These are phyloP conservation scores for Oscheius sp. DNA, from an alignment of 2,888 invertebrate genomes.

Conservation along the genomic window DNA sequence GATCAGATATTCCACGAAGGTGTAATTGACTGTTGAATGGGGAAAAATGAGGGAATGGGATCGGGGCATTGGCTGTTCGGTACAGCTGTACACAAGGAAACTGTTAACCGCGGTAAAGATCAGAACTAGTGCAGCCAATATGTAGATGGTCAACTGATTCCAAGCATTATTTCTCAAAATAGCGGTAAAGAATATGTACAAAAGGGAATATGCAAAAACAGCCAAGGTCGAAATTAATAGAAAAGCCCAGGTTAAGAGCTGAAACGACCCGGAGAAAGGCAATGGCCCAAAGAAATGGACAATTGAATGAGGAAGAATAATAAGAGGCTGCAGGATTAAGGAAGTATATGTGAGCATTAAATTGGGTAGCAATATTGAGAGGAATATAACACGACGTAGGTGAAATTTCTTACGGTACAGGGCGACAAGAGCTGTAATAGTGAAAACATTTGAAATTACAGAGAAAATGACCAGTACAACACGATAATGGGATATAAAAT, in stretches of 20 bases:
- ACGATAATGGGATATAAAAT: slow-evolving; percentile 23
- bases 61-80: background rate
- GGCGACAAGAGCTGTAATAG: background rate
- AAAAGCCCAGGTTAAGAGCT: background rate
- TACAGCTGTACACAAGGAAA: background rate
- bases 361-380: slow-evolving; percentile 14
- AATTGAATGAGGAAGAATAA: slow-evolving; percentile 4
- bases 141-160: slow-evolving; percentile 1
- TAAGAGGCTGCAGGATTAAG: slow-evolving; percentile 12
- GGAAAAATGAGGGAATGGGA: slow-evolving; percentile 6
- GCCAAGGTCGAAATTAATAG: slow-evolving; percentile 4
- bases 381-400: slow-evolving; percentile 22
- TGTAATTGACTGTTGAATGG: background rate
- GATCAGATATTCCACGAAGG: slow-evolving; percentile 15
- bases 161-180: slow-evolving; percentile 2
- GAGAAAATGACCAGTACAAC: slow-evolving; percentile 18
- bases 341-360: slow-evolving; percentile 10
- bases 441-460: slow-evolving; percentile 15
- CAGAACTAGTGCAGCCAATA: background rate
- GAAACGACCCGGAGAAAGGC: background rate
- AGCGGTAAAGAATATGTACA: slow-evolving; percentile 16
- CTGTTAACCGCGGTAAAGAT: slow-evolving; percentile 4
- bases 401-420: slow-evolving; percentile 21
- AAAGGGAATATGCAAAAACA: slow-evolving; percentile 15
- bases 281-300: slow-evolving; percentile 11